Evolutionary conservation across 1,140 invertebrate genomes (phyloP).

Genomic region (Heliconius nattereri): DNA sequence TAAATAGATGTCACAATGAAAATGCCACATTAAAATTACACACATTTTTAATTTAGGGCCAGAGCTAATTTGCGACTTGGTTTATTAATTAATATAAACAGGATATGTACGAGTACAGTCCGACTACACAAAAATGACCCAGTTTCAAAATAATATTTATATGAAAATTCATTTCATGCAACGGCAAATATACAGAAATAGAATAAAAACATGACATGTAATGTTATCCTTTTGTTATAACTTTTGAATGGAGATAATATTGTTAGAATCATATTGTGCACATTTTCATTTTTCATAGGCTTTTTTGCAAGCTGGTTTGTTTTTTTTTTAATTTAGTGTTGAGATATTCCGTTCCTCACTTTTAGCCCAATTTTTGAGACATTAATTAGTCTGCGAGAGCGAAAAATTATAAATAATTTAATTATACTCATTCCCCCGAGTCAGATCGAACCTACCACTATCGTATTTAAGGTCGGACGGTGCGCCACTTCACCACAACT

Average conservation of each 20-base stretch:
- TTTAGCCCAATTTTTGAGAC: too few species aligned
- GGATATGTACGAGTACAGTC: background rate
- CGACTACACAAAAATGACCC: background rate
- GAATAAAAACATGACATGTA: background rate
- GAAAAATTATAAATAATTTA: too few species aligned
- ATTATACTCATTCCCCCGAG: too few species aligned
- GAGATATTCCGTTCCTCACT: too few species aligned
- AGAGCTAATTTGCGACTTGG: background rate
- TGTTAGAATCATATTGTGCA: too few species aligned
- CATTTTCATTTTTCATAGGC: too few species aligned
- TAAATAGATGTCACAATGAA: background rate
- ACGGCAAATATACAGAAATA: slow-evolving; percentile 7
- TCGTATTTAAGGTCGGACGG: too few species aligned
- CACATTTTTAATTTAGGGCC: background rate
- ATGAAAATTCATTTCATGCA: slow-evolving; percentile 2
- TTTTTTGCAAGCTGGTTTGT: too few species aligned
- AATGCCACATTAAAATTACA: background rate
- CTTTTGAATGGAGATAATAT: background rate
- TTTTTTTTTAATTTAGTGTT: too few species aligned
- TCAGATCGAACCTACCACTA: too few species aligned
- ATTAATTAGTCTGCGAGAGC: too few species aligned
- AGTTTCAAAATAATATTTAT: slow-evolving; percentile 1
- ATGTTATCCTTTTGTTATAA: slow-evolving; percentile 4
- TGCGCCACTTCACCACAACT: too few species aligned
- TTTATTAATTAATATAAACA: background rate